A percentile compares a stretch with the other conserved stretches of the same genome.
Conservation (phyloP, 2,113 vertebrate species). For the Rhea pennata region DNA sequence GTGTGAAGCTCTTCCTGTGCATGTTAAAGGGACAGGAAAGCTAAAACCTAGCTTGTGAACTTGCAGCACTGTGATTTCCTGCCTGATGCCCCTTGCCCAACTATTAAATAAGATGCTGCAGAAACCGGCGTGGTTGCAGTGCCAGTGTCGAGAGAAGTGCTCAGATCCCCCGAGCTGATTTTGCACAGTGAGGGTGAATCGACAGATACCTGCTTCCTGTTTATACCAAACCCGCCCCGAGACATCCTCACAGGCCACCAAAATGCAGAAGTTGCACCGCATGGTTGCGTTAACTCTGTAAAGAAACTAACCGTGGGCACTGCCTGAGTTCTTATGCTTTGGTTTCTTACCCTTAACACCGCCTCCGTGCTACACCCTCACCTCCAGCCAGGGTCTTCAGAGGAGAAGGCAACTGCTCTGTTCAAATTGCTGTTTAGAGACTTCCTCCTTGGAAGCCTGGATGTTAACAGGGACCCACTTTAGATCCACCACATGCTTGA, state of each 20-base stretch:
- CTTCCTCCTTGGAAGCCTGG: background rate
- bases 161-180: background rate
- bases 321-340: background rate
- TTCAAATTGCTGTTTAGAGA: background rate
- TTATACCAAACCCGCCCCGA: accelerated
- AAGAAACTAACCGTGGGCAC: accelerated
- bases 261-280: background rate
- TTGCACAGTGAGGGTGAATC: background rate
- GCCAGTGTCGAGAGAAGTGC: accelerated
- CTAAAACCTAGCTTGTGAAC: accelerated
- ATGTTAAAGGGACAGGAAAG: accelerated
- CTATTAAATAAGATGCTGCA: accelerated
- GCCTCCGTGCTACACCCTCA: accelerated
- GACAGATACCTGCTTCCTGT: background rate
- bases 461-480: accelerated
- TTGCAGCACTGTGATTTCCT: background rate
- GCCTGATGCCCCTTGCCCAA: background rate
- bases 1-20: background rate
- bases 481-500: accelerated
- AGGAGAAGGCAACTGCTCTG: background rate
- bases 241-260: accelerated
- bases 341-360: background rate
- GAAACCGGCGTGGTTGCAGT: background rate
- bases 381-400: background rate
- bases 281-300: accelerated